Conservation (phyloP, 1,140 invertebrate genomes). For the Alviniconcha marisindica region DNA sequence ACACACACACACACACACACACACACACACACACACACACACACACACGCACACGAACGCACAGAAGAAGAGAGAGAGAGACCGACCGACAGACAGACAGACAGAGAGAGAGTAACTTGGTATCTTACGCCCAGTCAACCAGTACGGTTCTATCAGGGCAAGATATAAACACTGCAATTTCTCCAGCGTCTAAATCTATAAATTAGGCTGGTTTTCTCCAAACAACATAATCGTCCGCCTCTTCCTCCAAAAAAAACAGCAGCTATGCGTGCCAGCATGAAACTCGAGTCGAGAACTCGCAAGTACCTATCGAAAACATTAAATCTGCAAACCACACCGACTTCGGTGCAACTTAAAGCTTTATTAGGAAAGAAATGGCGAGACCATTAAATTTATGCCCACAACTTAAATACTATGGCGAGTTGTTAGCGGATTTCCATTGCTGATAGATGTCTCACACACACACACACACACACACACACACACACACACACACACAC, state of each 20-base stretch:
- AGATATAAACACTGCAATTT: too few relatives aligned
- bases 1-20: constrained; percentile 15
- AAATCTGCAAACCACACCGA: too few relatives aligned
- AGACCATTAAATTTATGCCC: too few relatives aligned
- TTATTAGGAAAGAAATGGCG: too few relatives aligned
- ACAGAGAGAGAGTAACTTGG: not conserved
- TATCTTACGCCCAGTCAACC: not conserved
- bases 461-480: constrained; percentile 14
- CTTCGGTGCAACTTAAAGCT: too few relatives aligned
- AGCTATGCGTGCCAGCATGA: not conserved
- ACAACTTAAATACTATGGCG: too few relatives aligned
- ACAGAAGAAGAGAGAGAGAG: not conserved
- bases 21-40: too few relatives aligned
- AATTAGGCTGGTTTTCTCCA: not conserved
- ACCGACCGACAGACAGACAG: not conserved
- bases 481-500: constrained; percentile 14
- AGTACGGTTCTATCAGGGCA: not conserved
- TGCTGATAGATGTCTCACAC: not conserved
- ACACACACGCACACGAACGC: not conserved
- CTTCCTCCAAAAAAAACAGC: not conserved
- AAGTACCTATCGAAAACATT: not conserved
- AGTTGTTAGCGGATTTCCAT: too few relatives aligned
- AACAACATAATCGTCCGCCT: not conserved
- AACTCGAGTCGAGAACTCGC: not conserved
- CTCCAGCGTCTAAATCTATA: too few relatives aligned